A percentile compares a stretch with the other conserved stretches of the same genome.
phyloP scores from a whole-genome alignment of 2,888 invertebrate genomes.

The Epirrhoe alternata region DNA sequence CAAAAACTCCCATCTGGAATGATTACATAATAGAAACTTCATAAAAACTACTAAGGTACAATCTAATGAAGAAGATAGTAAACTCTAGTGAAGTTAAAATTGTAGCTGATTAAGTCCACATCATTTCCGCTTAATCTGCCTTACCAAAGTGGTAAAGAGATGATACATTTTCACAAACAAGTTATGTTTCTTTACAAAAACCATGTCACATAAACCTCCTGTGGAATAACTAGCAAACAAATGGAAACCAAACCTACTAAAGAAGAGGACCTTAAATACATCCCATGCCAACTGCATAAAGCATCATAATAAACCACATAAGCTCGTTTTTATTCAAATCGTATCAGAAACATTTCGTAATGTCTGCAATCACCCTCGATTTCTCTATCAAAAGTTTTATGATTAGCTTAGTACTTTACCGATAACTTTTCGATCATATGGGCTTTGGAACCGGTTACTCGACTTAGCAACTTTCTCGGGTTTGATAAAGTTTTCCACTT shows the following conservation, averaged over 20 bases:
- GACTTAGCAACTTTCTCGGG: conserved; percentile 71
- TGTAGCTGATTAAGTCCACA: too few relatives aligned
- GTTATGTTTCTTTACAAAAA: too few relatives aligned
- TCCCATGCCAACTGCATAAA: too few relatives aligned
- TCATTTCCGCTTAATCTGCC: too few relatives aligned
- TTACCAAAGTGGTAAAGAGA: too few relatives aligned
- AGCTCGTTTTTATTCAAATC: not conserved
- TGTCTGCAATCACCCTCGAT: conserved; percentile 22
- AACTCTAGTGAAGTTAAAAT: too few relatives aligned
- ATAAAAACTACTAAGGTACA: not conserved
- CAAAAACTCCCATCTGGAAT: conserved; percentile 54
- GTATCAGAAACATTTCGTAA: not conserved
- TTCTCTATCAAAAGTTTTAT: conserved; percentile 45
- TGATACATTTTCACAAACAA: too few relatives aligned
- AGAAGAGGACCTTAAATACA: too few relatives aligned
- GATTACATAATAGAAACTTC: conserved; percentile 1
- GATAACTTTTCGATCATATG: conserved; percentile 64
- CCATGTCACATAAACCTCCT: too few relatives aligned
- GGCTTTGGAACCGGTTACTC: conserved; percentile 64
- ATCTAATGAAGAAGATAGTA: too few relatives aligned
- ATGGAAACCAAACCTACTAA: too few relatives aligned
- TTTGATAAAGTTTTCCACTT: conserved; percentile 55
- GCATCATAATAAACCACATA: not conserved
- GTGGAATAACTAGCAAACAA: too few relatives aligned
- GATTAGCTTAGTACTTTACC: conserved; percentile 57